Conservation (phyloP, 2,888 invertebrate genomes). For the Trissonchulus sp. region DNA sequence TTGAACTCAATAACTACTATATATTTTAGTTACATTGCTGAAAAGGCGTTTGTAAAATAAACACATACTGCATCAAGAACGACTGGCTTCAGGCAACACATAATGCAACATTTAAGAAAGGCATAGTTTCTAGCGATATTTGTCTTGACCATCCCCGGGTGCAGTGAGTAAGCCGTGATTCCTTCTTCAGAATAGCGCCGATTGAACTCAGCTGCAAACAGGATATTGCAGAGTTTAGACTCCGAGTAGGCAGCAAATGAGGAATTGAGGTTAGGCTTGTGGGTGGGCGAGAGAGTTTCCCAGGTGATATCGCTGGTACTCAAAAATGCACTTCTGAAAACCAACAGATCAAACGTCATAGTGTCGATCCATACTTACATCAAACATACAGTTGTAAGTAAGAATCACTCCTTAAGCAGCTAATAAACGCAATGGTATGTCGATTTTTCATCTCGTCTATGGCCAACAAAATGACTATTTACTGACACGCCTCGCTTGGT, state of each 20-base stretch:
- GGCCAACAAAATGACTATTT: too few relatives aligned
- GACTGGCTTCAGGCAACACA: neutral
- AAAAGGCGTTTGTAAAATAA: too few relatives aligned
- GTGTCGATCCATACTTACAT: too few relatives aligned
- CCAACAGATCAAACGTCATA: neutral
- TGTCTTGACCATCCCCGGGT: constrained; percentile 65
- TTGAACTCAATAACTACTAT: too few relatives aligned
- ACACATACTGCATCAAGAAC: neutral
- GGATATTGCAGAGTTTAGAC: constrained; percentile 36
- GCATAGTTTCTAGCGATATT: constrained; percentile 46
- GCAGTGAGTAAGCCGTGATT: constrained; percentile 19
- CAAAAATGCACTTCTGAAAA: constrained; percentile 13
- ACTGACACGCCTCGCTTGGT: too few relatives aligned
- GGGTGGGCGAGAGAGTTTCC: constrained; percentile 63
- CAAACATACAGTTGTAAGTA: too few relatives aligned
- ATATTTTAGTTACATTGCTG: too few relatives aligned
- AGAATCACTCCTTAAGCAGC: too few relatives aligned
- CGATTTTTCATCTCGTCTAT: neutral
- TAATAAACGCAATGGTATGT: neutral
- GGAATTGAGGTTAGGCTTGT: constrained; percentile 47
- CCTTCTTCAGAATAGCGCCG: constrained; percentile 21
- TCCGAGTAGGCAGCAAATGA: constrained; percentile 81
- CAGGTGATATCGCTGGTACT: constrained; percentile 50
- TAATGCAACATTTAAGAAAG: neutral
- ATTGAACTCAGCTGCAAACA: constrained; percentile 31